These are phyloP conservation scores for Cynodonichthys magdalenae DNA, from an alignment of 2,797 vertebrate species.

Conservation along the genomic window DNA sequence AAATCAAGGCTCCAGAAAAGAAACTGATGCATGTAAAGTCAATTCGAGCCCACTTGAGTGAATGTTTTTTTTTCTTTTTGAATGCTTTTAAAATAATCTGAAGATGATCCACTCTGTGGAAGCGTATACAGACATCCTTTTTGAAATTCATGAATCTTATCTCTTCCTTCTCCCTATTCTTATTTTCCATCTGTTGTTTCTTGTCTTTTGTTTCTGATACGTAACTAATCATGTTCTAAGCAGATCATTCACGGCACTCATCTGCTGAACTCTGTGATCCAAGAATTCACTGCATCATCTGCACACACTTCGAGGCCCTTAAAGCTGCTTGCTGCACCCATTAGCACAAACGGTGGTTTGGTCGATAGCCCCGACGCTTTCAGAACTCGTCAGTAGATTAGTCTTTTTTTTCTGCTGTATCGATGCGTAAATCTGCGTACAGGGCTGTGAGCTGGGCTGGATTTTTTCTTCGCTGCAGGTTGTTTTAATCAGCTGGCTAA, in stretches of 20 bases:
- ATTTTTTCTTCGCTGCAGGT: slow-evolving; percentile 33
- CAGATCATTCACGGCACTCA: slow-evolving; percentile 28
- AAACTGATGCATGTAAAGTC: not conserved
- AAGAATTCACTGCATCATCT: slow-evolving; percentile 38
- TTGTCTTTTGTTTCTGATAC: slow-evolving; percentile 5
- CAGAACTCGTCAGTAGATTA: slow-evolving; percentile 21
- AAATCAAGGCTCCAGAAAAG: not conserved
- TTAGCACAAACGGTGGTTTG: slow-evolving; percentile 7
- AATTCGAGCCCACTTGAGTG: not conserved
- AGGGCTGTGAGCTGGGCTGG: slow-evolving; percentile 23
- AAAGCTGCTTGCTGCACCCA: slow-evolving; percentile 30
- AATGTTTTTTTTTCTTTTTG: no score
- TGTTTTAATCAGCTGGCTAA: slow-evolving; percentile 25
- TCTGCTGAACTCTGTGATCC: slow-evolving; percentile 29
- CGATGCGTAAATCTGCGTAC: slow-evolving; percentile 34
- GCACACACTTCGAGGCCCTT: slow-evolving; percentile 30
- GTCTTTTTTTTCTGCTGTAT: slow-evolving; percentile 30
- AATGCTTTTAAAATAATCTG: not conserved
- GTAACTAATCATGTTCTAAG: slow-evolving; percentile 32
- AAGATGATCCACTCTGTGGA: not conserved
- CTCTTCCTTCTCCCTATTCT: slow-evolving; percentile 9
- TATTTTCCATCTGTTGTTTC: not conserved
- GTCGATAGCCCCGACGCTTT: slow-evolving; percentile 26
- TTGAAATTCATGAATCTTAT: slow-evolving; percentile 8
- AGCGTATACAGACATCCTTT: slow-evolving; percentile 20